Percentiles rank a stretch among this genome's conserved stretches.
These are phyloP conservation scores for Ianthella basta DNA, from an alignment of 37 sponge, comb jelly and placozoan species.

Conservation along the genomic window DNA sequence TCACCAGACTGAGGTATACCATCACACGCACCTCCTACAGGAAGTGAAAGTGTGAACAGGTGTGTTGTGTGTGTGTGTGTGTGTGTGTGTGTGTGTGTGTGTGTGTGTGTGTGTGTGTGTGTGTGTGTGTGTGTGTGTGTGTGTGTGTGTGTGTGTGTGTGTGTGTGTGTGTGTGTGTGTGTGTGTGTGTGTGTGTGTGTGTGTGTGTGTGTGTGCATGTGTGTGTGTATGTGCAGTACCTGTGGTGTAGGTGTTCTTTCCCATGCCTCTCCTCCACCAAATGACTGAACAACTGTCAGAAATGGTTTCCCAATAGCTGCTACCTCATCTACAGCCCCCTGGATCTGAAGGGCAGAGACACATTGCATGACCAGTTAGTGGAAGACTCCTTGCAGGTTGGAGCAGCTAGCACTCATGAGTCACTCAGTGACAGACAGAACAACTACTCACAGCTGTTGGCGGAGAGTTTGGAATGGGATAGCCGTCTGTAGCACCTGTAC, in stretches of 20 bases:
- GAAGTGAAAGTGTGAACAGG: neutral
- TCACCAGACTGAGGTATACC: constrained; percentile 13
- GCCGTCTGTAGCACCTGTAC: constrained; percentile 17
- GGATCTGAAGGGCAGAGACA: constrained; percentile 3
- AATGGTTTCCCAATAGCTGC: constrained; percentile 29
- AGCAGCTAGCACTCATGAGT: neutral
- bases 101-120: no score
- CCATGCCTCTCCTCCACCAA: constrained; percentile 43
- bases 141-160: no score
- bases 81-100: neutral
- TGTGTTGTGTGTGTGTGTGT: neutral
- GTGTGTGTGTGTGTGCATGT: no score
- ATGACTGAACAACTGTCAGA: constrained; percentile 19
- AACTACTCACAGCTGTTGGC: constrained; percentile 17
- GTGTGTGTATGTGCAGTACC: neutral
- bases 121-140: no score
- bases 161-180: no score
- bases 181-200: no score
- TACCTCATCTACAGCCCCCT: neutral
- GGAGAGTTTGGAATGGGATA: constrained; percentile 37
- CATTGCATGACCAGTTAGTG: neutral
- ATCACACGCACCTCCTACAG: constrained; percentile 34
- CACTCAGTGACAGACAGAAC: neutral
- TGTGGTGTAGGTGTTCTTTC: constrained; percentile 36
- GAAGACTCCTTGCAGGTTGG: no score